phyloP scores from a whole-genome alignment of 2,113 vertebrate genomes.

The Turnix velox region DNA sequence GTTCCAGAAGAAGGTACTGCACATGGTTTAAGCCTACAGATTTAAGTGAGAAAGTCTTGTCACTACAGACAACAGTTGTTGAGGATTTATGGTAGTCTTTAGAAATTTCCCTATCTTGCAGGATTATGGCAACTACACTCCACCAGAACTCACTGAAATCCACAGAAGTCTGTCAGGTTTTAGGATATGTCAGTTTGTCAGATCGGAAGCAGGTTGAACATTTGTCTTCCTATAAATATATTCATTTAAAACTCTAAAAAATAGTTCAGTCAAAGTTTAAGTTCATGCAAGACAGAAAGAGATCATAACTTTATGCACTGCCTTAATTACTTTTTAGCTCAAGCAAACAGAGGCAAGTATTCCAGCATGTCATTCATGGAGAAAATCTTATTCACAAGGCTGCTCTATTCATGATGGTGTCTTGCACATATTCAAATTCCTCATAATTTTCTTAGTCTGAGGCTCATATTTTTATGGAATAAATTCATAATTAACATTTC shows the following conservation, averaged over 20 bases:
- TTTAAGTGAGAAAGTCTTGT: not conserved
- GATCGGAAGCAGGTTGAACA: not conserved
- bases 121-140: not conserved
- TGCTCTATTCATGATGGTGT: slow-evolving; percentile 36
- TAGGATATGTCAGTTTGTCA: too few species aligned
- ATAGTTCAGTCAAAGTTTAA: not conserved
- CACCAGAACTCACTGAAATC: not conserved
- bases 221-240: not conserved
- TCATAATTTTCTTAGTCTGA: slow-evolving; percentile 16
- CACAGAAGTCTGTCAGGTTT: not conserved
- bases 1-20: not conserved
- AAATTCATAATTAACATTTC: slow-evolving; percentile 47
- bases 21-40: not conserved
- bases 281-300: not conserved
- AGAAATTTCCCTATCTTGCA: not conserved
- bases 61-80: not conserved
- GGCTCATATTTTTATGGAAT: slow-evolving; percentile 22
- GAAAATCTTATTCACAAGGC: slow-evolving; percentile 49
- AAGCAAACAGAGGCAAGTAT: slow-evolving; percentile 29
- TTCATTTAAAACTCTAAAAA: not conserved
- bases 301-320: not conserved
- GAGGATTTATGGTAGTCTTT: not conserved
- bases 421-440: slow-evolving; percentile 31
- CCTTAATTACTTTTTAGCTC: slow-evolving; percentile 50
- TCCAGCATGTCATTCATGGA: slow-evolving; percentile 26